phyloP scores from a whole-genome alignment of 2,888 invertebrate genomes.

The Gortyna flavago region DNA sequence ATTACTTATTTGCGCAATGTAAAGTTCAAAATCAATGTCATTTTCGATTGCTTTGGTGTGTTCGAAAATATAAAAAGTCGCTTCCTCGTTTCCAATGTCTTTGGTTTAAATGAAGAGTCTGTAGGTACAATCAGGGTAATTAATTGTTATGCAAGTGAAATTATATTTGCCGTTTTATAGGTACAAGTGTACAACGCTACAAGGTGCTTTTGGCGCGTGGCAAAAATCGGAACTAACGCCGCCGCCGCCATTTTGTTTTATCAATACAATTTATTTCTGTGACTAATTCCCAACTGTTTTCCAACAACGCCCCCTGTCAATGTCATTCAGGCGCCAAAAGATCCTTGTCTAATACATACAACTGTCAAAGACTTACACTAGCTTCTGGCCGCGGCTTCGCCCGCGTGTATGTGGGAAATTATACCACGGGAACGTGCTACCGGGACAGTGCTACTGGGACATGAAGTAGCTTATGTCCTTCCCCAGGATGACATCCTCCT shows the following conservation, averaged over 20 bases:
- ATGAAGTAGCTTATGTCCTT: too few species aligned
- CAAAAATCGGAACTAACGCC: not conserved
- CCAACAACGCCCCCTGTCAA: not conserved
- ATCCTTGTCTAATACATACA: not conserved
- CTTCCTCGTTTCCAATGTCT: not conserved
- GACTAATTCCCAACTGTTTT: not conserved
- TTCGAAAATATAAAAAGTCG: not conserved
- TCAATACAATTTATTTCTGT: not conserved
- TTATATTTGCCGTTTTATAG: not conserved
- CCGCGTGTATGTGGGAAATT: too few species aligned
- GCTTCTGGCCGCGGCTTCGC: too few species aligned
- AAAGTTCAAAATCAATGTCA: slow-evolving; percentile 39
- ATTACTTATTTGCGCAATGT: slow-evolving; percentile 32
- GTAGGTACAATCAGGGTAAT: not conserved
- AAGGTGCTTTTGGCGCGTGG: not conserved
- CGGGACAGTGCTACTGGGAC: too few species aligned
- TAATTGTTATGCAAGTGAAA: not conserved
- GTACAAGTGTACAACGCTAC: too few species aligned
- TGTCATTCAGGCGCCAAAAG: not conserved
- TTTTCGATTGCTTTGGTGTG: slow-evolving; percentile 18
- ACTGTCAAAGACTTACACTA: not conserved
- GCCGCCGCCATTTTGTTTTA: not conserved
- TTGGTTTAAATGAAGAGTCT: not conserved
- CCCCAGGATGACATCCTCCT: too few species aligned
- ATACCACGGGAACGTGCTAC: too few species aligned